phyloP scores from a whole-genome alignment of 2,113 vertebrate genomes.

The Thymallus thymallus region DNA sequence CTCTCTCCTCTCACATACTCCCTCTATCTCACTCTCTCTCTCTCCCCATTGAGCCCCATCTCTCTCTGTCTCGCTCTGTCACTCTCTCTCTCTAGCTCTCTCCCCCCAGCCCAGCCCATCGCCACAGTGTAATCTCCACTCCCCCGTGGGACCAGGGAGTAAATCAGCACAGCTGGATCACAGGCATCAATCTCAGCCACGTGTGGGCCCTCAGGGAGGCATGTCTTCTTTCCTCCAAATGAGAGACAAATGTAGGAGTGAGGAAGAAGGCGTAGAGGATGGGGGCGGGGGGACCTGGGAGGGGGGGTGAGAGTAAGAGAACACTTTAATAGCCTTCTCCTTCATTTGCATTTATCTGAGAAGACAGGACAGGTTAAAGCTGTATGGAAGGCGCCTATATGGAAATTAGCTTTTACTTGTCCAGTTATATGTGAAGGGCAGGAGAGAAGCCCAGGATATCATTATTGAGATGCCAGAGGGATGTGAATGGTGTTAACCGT shows the following conservation, averaged over 20 bases:
- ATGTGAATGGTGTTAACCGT: background rate
- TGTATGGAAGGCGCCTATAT: background rate
- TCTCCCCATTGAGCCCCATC: no score
- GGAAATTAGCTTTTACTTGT: background rate
- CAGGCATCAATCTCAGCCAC: constrained; percentile 75
- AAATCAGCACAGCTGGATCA: constrained; percentile 76
- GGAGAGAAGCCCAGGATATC: background rate
- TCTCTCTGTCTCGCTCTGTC: no score
- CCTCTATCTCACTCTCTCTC: no score
- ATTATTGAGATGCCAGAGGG: background rate
- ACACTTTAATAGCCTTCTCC: background rate
- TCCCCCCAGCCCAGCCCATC: constrained; percentile 33
- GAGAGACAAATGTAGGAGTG: constrained; percentile 65
- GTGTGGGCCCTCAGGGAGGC: constrained; percentile 65
- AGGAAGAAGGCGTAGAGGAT: background rate
- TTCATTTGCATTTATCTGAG: background rate
- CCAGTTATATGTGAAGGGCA: background rate
- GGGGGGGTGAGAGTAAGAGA: background rate
- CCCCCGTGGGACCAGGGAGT: constrained; percentile 66
- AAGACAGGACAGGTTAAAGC: background rate
- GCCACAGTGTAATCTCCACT: constrained; percentile 62
- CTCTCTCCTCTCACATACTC: no score
- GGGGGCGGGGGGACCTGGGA: constrained; percentile 10
- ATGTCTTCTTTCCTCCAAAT: constrained; percentile 65
- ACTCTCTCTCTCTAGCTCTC: no score